Base-by-base conservation (phyloP, 30 jellyfish, hydroid and myxozoan genomes). In the Cassiopea andromeda region DNA sequence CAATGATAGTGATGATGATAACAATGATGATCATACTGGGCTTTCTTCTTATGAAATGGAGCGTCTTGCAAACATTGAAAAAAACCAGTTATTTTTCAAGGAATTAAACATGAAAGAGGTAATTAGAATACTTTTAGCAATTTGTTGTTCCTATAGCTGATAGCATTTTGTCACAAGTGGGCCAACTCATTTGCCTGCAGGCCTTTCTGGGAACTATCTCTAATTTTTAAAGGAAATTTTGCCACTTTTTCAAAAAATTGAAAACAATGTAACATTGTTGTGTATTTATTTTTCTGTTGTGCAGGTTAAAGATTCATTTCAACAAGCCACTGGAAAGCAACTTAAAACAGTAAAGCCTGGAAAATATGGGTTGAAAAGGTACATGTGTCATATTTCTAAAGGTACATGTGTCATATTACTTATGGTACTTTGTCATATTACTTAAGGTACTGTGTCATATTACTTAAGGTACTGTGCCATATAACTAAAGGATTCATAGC, bases 351-450 rank as follows among this genome's bases (percentile, higher is more conserved):
- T 44, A 60, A 78, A 18, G 5, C 48, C 90, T n/a, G 88, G 68
- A 80, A 87, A 48, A 77, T 87, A 87, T 78, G 94, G 94, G 7
- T 27, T 77, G 73, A 87, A 87, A 78, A 87, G 94, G 94, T 87
- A 44, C 61, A 18, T 80, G 78, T 58, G 38, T 27, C 38, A 27
- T 27, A 27, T 27, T 27, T 27, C 38, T 27, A 27, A 27, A 27
- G 38, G 38, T 27, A 27, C 38, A 27, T 27, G 38, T 27, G 38
- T 27, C 38, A 27, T 27, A 27, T 27, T 27, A 27, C 0, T 27
- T 27, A 27, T 27, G 38, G 38, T 27, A 27, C 38, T 27, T 27
- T 27, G 38, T 27, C 38, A 27, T 27, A 27, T 27, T 27, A 27
- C 38, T 27, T 27, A 27, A 27, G 38, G 38, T 27, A 27, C 38